Evolutionary conservation across 2,113 vertebrate species (phyloP).

Genomic region (Pheucticus melanocephalus): DNA sequence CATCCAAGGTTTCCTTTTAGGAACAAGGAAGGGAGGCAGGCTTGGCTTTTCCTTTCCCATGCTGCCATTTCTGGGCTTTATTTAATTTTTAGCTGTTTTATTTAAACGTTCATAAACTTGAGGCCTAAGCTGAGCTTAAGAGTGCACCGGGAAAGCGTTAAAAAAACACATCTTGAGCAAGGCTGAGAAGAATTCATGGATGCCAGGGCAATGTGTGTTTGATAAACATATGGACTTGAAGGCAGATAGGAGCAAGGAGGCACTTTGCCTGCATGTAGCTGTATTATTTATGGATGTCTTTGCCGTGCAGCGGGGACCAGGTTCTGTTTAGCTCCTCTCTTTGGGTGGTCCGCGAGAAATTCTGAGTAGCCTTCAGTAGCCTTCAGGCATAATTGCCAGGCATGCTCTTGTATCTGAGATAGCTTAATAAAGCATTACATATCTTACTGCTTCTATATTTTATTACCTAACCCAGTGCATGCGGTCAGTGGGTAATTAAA

Average conservation of each 20-base stretch:
- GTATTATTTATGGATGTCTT: slow-evolving; percentile 70
- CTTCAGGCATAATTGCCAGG: slow-evolving; percentile 89
- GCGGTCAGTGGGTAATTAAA: slow-evolving; percentile 93
- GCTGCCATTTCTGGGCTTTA: slow-evolving; percentile 35
- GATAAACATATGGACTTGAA: slow-evolving; percentile 65
- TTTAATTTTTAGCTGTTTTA: slow-evolving; percentile 57
- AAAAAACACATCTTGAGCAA: slow-evolving; percentile 7
- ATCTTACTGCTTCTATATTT: slow-evolving; percentile 93
- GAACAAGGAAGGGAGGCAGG: neutral
- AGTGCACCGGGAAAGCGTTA: slow-evolving; percentile 23
- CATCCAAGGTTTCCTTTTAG: neutral
- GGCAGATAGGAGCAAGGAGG: slow-evolving; percentile 55
- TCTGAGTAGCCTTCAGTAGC: slow-evolving; percentile 89
- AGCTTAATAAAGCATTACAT: slow-evolving; percentile 98
- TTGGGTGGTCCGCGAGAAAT: slow-evolving; percentile 95
- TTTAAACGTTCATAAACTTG: slow-evolving; percentile 41
- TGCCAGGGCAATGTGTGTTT: slow-evolving; percentile 62
- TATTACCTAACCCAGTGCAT: slow-evolving; percentile 88
- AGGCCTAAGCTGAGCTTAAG: slow-evolving; percentile 17
- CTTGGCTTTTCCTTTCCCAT: neutral
- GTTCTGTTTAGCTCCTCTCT: slow-evolving; percentile 73
- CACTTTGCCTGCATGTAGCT: slow-evolving; percentile 26
- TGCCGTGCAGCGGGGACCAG: slow-evolving; percentile 52
- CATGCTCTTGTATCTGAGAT: slow-evolving; percentile 88
- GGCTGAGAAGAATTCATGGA: slow-evolving; percentile 51